Evolutionary conservation across 2,888 invertebrate genomes (phyloP).

Genomic region (Calameuta idolon): DNA sequence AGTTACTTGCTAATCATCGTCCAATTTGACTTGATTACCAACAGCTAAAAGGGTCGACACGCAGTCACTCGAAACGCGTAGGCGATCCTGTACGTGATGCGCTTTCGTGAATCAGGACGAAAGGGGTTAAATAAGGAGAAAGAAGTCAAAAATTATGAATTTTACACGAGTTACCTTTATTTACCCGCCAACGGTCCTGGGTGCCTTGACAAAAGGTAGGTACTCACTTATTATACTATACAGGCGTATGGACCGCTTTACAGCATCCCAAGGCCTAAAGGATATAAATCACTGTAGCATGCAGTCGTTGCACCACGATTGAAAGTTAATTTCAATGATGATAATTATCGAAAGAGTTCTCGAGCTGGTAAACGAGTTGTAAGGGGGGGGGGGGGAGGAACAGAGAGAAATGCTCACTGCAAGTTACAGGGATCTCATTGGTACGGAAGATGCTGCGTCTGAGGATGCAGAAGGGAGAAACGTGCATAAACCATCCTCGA

Average conservation of each 20-base stretch:
- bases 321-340: slow-evolving; percentile 7
- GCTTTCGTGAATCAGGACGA: background rate
- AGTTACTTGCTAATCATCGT: background rate
- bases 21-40: background rate
- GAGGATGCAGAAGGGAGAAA: slow-evolving; percentile 6
- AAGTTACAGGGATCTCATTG: background rate
- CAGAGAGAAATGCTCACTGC: background rate
- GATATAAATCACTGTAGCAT: background rate
- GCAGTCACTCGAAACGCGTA: background rate
- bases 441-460: background rate
- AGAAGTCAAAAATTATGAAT: background rate
- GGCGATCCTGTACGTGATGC: background rate
- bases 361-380: background rate
- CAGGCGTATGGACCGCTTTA: background rate
- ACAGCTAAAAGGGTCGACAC: background rate
- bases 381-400: background rate
- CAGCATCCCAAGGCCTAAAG: background rate
- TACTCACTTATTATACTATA: background rate
- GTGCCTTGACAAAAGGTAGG: background rate
- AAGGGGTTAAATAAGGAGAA: background rate
- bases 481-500: slow-evolving; percentile 39
- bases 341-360: slow-evolving; percentile 4
- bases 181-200: background rate
- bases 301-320: background rate
- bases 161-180: background rate